Evolutionary conservation across 2,113 vertebrate genomes (phyloP), one percentile per base, ranked within the genome.

Genomic region (Planiliza haematocheilus): DNA sequence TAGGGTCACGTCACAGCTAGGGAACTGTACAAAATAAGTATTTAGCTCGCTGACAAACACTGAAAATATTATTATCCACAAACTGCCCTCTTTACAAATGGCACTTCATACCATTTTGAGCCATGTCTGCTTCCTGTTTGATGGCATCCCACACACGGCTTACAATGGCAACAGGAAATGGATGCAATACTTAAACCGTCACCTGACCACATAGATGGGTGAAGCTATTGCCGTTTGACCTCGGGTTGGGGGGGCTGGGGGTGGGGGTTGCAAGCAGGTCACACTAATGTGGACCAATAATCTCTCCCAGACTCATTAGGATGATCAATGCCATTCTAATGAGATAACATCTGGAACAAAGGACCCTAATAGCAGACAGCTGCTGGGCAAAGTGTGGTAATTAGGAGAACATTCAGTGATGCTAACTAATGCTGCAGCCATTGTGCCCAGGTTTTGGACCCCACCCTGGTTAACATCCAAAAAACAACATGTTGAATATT

Each of bases 291-390:
- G 74, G 82, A 87, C 89, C 90, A 89, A 89, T 89, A 89, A 91
- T 91, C 77, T 91, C 82, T 87, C 79, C 75, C 48, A 11, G 74
- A 87, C 65, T 83, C 88, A 88, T 92, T 91, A 94, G 61, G 74
- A 91, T 92, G 91, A 94, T 92, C 89, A 92, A 93, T 91, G 83
- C 85, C 60, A 87, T 90, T 91, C 80, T 91, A 90, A 93, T 92
- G 89, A 92, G 87, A 91, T 88, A 93, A 93, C 89, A 92, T 91
- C 93, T 94, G 93, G 92, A 92, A 94, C 88, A 92, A 92, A 92
- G 87, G 80, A 45, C 67, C 49, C 88, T 93, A 93, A 94, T 91
- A 90, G 90, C 90, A 90, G 91, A 93, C 91, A 94, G 92, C 90
- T 93, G 93, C 85, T 90, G 81, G 77, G 77, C 76, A 87, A 87